phyloP scores from a whole-genome alignment of 2,888 invertebrate species.

The Trichogramma dendrolimi region DNA sequence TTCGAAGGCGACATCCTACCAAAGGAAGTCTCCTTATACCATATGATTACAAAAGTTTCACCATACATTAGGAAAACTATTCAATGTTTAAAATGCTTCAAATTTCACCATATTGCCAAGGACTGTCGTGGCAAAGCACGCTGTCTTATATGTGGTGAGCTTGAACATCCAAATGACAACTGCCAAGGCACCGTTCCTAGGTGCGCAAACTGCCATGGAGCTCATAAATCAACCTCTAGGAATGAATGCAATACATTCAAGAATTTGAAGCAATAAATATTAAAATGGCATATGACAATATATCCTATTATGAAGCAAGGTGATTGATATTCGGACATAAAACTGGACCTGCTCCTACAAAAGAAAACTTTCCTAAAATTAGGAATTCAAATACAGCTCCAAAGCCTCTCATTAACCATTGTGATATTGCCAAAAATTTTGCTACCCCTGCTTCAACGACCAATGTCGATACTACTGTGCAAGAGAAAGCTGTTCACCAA shows the following conservation, averaged over 20 bases:
- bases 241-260: neutral
- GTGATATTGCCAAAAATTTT: neutral
- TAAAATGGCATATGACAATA: neutral
- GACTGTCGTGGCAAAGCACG: constrained; percentile 3
- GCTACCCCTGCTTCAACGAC: neutral
- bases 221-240: constrained; percentile 11
- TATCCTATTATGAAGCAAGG: neutral
- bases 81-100: constrained; percentile 10
- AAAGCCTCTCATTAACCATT: neutral
- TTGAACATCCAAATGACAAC: constrained; percentile 2
- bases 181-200: constrained; percentile 3
- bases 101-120: constrained; percentile 8
- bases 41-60: constrained; percentile 2
- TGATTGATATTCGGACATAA: neutral
- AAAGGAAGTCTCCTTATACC: neutral
- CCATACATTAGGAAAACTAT: no score
- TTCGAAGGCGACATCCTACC: constrained; percentile 10
- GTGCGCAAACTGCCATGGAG: constrained; percentile 15
- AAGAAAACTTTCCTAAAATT: neutral
- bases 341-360: neutral
- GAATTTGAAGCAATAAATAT: neutral
- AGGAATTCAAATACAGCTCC: no score
- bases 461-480: no score
- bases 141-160: constrained; percentile 12
- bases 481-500: no score